phyloP scores from a whole-genome alignment of 2,113 vertebrate genomes.

The Oncorhynchus mykiss region DNA sequence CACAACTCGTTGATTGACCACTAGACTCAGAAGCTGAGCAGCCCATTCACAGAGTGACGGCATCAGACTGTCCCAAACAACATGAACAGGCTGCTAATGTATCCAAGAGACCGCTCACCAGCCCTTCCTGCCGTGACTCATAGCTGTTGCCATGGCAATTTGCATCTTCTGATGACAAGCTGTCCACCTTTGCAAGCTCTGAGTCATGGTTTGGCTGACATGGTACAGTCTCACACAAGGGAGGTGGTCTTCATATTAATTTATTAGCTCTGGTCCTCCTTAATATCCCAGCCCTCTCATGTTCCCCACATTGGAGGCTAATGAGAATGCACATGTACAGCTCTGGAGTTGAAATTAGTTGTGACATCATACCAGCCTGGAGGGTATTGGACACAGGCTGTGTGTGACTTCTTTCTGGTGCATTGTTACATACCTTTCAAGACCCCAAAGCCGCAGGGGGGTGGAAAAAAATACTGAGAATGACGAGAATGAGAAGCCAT shows the following conservation, averaged over 20 bases:
- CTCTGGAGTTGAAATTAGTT: slow-evolving; percentile 40
- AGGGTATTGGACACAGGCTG: too few relatives aligned
- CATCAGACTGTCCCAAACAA: slow-evolving; percentile 31
- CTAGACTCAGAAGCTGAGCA: neutral
- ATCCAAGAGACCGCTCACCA: slow-evolving; percentile 41
- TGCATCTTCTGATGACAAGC: too few relatives aligned
- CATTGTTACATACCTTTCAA: slow-evolving; percentile 55
- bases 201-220: slow-evolving; percentile 11
- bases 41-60: slow-evolving; percentile 9
- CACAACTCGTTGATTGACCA: too few relatives aligned
- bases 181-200: slow-evolving; percentile 38
- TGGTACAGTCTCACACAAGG: slow-evolving; percentile 42
- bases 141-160: slow-evolving; percentile 42
- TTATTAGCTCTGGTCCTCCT: slow-evolving; percentile 44
- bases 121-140: slow-evolving; percentile 45
- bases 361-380: slow-evolving; percentile 55
- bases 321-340: slow-evolving; percentile 50
- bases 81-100: slow-evolving; percentile 21
- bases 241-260: slow-evolving; percentile 47
- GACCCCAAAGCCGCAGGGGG: slow-evolving; percentile 40
- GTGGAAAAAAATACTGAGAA: slow-evolving; percentile 55
- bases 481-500: slow-evolving; percentile 43
- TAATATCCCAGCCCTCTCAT: slow-evolving; percentile 24
- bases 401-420: slow-evolving; percentile 2
- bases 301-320: slow-evolving; percentile 37